Percentiles rank a stretch among this genome's conserved stretches.
phyloP scores from a whole-genome alignment of 2,888 invertebrate species.

The Lypha dubia region DNA sequence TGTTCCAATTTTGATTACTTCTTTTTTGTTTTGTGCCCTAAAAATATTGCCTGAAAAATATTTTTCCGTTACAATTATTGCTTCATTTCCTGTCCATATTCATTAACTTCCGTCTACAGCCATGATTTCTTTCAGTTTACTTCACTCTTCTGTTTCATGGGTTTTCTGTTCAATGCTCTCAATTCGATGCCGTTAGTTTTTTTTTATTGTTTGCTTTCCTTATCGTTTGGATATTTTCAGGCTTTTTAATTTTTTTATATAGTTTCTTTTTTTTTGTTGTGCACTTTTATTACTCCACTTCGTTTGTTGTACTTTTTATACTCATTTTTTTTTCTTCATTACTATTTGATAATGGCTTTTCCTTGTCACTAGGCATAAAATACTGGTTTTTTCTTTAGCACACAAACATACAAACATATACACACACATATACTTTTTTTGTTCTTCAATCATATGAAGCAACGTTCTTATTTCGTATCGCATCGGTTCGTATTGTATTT shows the following conservation, averaged over 20 bases:
- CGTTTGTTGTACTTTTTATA: conserved; percentile 36
- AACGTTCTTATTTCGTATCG: neutral
- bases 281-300: conserved; percentile 13
- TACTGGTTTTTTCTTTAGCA: conserved; percentile 46
- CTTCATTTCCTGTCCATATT: conserved; percentile 72
- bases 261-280: conserved; percentile 51
- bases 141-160: conserved; percentile 48
- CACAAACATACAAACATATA: neutral
- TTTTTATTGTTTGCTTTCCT: neutral
- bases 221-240: conserved; percentile 46
- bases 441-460: neutral
- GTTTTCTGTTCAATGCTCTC: conserved; percentile 8
- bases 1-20: conserved; percentile 16
- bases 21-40: conserved; percentile 13
- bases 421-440: too few relatives aligned
- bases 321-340: conserved; percentile 66
- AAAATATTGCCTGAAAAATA: conserved; percentile 52
- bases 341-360: conserved; percentile 71
- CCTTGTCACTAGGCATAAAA: conserved; percentile 70
- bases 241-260: conserved; percentile 26
- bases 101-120: conserved; percentile 69
- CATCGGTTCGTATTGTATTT: neutral
- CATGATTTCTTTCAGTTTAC: conserved; percentile 66
- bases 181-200: neutral
- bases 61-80: conserved; percentile 71